Conservation (phyloP, 2,797 vertebrate species). For the Lepilemur septentrionalis region DNA sequence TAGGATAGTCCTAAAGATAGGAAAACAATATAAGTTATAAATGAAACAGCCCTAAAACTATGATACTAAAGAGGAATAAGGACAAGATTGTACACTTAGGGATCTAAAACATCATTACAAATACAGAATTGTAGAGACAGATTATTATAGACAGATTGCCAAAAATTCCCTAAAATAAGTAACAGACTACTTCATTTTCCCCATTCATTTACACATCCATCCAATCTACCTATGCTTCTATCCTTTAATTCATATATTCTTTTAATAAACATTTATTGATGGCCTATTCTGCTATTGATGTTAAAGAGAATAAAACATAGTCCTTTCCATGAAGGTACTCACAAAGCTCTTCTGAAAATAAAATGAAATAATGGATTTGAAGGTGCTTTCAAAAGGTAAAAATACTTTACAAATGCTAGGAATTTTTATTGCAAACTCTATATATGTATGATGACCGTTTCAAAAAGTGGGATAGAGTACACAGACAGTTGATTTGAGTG, state of each 20-base stretch:
- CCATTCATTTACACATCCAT: background rate
- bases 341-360: background rate
- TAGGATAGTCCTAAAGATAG: background rate
- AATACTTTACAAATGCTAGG: background rate
- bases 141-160: background rate
- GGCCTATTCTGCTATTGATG: background rate
- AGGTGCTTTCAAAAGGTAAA: background rate
- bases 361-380: background rate
- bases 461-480: background rate
- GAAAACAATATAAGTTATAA: background rate
- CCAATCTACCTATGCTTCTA: background rate
- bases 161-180: background rate
- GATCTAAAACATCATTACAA: background rate
- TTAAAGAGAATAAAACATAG: background rate
- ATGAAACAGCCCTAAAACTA: background rate
- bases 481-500: background rate
- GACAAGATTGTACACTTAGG: background rate
- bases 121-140: background rate
- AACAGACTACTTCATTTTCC: background rate
- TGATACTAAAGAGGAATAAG: background rate
- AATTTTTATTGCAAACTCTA: background rate
- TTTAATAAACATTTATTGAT: background rate
- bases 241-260: background rate
- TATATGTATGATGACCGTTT: background rate
- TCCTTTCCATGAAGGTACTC: background rate